Evolutionary conservation across 2,797 vertebrate species (phyloP).

Genomic region (Pagetopsis macropterus): DNA sequence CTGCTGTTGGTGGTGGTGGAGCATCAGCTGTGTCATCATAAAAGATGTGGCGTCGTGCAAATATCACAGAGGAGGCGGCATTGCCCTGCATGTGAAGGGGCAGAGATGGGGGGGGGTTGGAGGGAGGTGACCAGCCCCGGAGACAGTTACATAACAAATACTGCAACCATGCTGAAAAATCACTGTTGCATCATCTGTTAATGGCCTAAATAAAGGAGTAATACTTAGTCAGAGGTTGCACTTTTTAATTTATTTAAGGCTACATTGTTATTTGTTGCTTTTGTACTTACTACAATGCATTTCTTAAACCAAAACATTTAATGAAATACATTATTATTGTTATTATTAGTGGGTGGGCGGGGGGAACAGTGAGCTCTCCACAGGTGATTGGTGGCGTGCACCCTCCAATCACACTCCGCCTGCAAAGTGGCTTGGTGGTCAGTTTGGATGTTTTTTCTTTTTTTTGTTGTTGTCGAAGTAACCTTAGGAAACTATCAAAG

Average conservation of each 20-base stretch:
- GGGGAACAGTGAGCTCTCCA: conserved; percentile 67
- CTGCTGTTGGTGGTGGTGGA: conserved; percentile 23
- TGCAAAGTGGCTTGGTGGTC: conserved; percentile 90
- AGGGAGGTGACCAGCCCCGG: too few relatives aligned
- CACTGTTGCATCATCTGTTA: too few relatives aligned
- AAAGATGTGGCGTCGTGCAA: conserved; percentile 34
- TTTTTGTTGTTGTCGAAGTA: conserved; percentile 54
- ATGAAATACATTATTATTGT: not conserved
- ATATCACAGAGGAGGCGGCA: conserved; percentile 41
- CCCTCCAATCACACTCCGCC: conserved; percentile 85
- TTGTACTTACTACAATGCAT: not conserved
- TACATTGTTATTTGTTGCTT: too few relatives aligned
- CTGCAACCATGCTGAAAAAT: too few relatives aligned
- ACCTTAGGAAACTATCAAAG: conserved; percentile 49
- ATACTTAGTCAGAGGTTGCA: too few relatives aligned
- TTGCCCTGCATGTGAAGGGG: conserved; percentile 47
- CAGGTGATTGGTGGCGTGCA: conserved; percentile 83
- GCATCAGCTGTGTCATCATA: conserved; percentile 51
- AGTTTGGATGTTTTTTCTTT: conserved; percentile 75
- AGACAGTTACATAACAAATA: too few relatives aligned
- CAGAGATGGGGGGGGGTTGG: conserved; percentile 19
- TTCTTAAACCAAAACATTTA: not conserved
- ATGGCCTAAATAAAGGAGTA: too few relatives aligned
- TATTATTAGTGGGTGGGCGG: conserved; percentile 25
- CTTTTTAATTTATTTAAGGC: too few relatives aligned